Base-by-base conservation (phyloP, 1,140 invertebrate genomes). In the Ips nitidus region DNA sequence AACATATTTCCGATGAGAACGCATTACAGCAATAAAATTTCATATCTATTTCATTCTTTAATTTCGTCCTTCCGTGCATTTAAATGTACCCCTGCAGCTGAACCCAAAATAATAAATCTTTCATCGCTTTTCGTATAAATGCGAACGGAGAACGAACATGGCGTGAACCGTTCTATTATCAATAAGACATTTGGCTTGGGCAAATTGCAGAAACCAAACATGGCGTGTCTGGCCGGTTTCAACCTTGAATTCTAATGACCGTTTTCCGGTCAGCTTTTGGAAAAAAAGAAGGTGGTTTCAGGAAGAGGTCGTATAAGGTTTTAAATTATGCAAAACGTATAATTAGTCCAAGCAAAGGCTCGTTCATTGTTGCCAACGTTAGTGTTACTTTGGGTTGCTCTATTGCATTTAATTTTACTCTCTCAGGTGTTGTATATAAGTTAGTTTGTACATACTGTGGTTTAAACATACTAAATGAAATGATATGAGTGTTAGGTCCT, bases 201-300 rank as follows among this genome's bases (percentile, higher is more conserved):
- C 1, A 56, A 56, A 56, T 56, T 56, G 53, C 53, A 56, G 53
- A 56, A 56, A 56, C 22, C 53, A 56, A 56, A 56, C 53, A 56
- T 56, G 53, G 53, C 53, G 53, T 56, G 53, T 56, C 53, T 56
- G 53, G 53, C 7, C 53, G 22, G 53, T 56, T 37, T 37, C 8
- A 56, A 56, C 53, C 22, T 56, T 56, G 53, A 56, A 56, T 56
- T 56, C 6, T 56, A 56, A 56, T 56, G n/a, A 37, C 8, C 53
- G 7, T 39, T 56, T 39, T 50, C 45, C 45, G 45, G 45, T 50
- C 6, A 50, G 7, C 22, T 50, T 50, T 50, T 22, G 22, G 22
- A 22, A 22, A 22, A 22, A 22, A 22, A 22, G 22, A 22, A 22
- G 22, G 22, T 22, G 22, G 22, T 22, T 22, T 22, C 22, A 22